A percentile compares a stretch with the other conserved stretches of the same genome.
phyloP scores from a whole-genome alignment of 2,888 invertebrate genomes.

The Petrolisthes manimaculis region DNA sequence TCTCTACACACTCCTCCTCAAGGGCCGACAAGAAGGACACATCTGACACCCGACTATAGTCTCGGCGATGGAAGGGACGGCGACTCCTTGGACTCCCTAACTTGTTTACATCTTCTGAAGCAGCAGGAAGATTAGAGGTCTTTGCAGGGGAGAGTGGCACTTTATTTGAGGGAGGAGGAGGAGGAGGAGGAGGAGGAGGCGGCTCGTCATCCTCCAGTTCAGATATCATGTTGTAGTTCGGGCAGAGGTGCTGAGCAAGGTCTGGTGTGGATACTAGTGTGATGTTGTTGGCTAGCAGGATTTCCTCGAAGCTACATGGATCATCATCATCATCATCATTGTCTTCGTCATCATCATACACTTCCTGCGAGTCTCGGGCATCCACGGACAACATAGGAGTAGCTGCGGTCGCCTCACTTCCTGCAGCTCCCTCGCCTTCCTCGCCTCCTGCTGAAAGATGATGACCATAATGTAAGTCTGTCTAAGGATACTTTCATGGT shows the following conservation, averaged over 20 bases:
- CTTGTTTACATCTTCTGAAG: constrained; percentile 27
- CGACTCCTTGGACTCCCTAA: constrained; percentile 62
- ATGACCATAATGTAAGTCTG: too few relatives aligned
- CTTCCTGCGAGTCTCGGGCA: constrained; percentile 25
- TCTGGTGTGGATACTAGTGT: constrained; percentile 46
- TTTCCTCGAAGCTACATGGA: constrained; percentile 58
- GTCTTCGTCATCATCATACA: constrained; percentile 16
- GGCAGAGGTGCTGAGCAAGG: constrained; percentile 17
- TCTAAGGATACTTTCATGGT: too few relatives aligned
- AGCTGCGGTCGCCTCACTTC: constrained; percentile 29
- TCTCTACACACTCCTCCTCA: constrained; percentile 57
- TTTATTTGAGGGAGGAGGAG: neutral
- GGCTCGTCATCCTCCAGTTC: constrained; percentile 41
- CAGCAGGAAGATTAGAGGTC: constrained; percentile 37
- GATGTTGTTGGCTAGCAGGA: constrained; percentile 57
- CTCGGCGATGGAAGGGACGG: constrained; percentile 60
- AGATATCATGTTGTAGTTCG: constrained; percentile 54
- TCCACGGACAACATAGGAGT: constrained; percentile 42
- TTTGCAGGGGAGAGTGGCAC: neutral
- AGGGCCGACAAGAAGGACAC: constrained; percentile 62
- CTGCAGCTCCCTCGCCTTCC: neutral
- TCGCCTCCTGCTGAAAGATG: neutral
- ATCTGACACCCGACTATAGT: constrained; percentile 64
- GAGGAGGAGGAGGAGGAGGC: too few relatives aligned
- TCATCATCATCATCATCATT: constrained; percentile 49